Percentiles rank a stretch among this genome's conserved stretches.
These are phyloP conservation scores for Alcedo atthis DNA, from an alignment of 2,797 vertebrate species.

Conservation along the genomic window DNA sequence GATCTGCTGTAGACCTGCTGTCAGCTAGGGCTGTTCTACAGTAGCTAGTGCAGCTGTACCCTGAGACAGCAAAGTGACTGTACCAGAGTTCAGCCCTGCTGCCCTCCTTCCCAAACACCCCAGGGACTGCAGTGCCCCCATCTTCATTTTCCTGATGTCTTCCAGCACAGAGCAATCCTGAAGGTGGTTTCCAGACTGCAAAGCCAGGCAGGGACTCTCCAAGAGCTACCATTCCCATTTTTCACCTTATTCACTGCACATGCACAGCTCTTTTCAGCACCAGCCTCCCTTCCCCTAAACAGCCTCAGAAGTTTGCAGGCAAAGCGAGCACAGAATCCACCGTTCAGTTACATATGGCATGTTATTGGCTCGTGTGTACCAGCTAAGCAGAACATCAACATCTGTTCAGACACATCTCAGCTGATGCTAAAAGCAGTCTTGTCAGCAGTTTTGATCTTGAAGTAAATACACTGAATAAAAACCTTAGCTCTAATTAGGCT, in stretches of 20 bases:
- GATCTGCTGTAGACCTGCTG: conserved; percentile 42
- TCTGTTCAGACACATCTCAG: conserved; percentile 24
- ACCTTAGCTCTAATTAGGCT: conserved; percentile 31
- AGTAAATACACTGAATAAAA: conserved; percentile 40
- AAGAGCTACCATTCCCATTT: background rate
- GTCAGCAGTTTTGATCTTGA: conserved; percentile 16
- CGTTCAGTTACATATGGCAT: background rate
- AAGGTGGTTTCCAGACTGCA: background rate
- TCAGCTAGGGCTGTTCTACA: conserved; percentile 49
- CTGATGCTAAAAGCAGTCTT: background rate
- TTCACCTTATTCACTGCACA: background rate
- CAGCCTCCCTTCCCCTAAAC: background rate
- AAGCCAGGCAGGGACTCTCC: background rate
- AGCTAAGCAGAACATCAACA: conserved; percentile 24
- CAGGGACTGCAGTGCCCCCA: conserved; percentile 17
- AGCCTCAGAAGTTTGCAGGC: conserved; percentile 10
- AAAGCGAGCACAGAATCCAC: background rate
- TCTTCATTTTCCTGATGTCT: background rate
- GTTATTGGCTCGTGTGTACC: background rate
- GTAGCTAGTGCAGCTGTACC: conserved; percentile 29
- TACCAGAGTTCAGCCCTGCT: background rate
- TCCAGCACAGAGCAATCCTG: background rate
- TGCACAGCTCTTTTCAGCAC: background rate
- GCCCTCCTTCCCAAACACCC: conserved; percentile 18
- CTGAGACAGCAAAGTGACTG: background rate